Conservation (phyloP, 2,888 invertebrate species). For the Operophtera brumata region DNA sequence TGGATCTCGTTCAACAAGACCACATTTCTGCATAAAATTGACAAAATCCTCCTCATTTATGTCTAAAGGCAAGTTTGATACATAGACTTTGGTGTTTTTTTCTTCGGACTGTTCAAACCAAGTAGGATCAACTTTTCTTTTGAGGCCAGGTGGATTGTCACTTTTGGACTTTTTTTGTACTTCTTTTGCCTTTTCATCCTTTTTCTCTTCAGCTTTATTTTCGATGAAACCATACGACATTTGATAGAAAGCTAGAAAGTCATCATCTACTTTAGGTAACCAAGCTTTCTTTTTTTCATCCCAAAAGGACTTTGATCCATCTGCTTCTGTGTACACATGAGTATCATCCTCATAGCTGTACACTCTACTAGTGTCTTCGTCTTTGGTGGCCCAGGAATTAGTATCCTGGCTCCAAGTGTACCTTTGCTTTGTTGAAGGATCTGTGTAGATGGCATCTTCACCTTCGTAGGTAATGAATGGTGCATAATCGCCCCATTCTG, state of each 20-base stretch:
- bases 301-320: slow-evolving; percentile 96
- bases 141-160: slow-evolving; percentile 72
- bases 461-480: slow-evolving; percentile 86
- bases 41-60: slow-evolving; percentile 94
- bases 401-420: slow-evolving; percentile 82
- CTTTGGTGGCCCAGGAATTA: slow-evolving; percentile 74
- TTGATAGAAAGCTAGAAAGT: slow-evolving; percentile 97
- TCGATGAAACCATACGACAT: slow-evolving; percentile 95
- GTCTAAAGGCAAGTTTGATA: slow-evolving; percentile 93
- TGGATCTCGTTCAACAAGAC: slow-evolving; percentile 94
- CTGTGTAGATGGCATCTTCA: slow-evolving; percentile 86
- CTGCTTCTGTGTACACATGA: slow-evolving; percentile 89
- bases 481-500: slow-evolving; percentile 70
- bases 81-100: slow-evolving; percentile 96
- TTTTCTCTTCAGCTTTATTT: slow-evolving; percentile 66
- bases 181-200: slow-evolving; percentile 55
- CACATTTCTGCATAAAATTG: slow-evolving; percentile 97
- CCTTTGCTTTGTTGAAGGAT: slow-evolving; percentile 84
- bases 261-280: slow-evolving; percentile 98
- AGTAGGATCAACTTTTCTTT: slow-evolving; percentile 81
- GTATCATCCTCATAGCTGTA: slow-evolving; percentile 89
- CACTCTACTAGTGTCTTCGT: slow-evolving; percentile 57
- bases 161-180: slow-evolving; percentile 45
- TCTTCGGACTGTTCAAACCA: slow-evolving; percentile 97
- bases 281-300: slow-evolving; percentile 94